These are phyloP conservation scores for Lycaon pictus DNA, from an alignment of 2,113 vertebrate species.

Conservation along the genomic window DNA sequence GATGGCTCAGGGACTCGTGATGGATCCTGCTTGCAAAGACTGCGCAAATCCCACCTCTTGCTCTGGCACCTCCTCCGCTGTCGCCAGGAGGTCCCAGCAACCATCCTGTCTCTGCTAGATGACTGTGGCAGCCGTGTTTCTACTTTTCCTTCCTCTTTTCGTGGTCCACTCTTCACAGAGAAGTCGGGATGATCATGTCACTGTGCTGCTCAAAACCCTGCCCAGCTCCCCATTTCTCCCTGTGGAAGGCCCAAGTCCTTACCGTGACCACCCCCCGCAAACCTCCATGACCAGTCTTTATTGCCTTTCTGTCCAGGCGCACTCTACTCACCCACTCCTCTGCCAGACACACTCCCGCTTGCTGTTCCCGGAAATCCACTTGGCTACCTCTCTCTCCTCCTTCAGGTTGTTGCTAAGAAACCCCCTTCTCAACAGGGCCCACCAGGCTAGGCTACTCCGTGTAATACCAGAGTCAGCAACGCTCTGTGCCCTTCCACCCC, in stretches of 20 bases:
- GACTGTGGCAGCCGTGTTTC: not conserved
- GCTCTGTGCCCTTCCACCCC: not conserved
- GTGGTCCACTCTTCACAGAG: not conserved
- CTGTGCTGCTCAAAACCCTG: not conserved
- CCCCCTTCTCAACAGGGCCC: not conserved
- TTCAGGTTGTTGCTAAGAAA: not conserved
- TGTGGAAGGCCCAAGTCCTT: not conserved
- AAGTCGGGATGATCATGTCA: not conserved
- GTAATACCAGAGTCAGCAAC: no score
- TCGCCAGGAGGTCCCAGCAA: not conserved
- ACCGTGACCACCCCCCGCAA: rapidly evolving
- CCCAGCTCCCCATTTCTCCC: not conserved
- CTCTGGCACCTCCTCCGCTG: not conserved
- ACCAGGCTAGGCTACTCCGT: not conserved
- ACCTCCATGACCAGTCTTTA: not conserved
- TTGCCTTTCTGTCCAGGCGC: no score
- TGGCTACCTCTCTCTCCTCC: not conserved
- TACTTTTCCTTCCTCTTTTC: rapidly evolving
- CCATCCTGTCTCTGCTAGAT: not conserved
- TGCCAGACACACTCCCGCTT: no score
- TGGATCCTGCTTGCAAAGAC: not conserved
- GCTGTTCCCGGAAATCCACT: not conserved
- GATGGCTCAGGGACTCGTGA: not conserved
- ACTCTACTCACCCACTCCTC: not conserved
- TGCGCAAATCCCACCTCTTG: not conserved